Conservation (phyloP, 2,888 invertebrate genomes). For the Mesorhabditis spiculigera region DNA sequence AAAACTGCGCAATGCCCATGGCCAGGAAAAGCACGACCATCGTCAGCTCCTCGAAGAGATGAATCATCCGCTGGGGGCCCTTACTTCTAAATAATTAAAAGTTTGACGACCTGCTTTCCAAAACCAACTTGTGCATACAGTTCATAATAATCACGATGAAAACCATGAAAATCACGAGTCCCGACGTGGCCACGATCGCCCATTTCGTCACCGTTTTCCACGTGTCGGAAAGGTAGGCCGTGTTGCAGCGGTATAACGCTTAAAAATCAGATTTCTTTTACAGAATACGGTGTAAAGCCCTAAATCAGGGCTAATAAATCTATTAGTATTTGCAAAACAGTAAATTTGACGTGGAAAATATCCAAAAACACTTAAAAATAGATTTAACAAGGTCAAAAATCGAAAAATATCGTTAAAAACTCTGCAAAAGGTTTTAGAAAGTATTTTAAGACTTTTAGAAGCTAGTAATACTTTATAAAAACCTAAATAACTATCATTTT, state of each 20-base stretch:
- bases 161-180: not conserved
- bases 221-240: not conserved
- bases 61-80: slow-evolving; percentile 37
- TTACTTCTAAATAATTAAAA: slow-evolving; percentile 25
- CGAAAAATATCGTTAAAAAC: no score
- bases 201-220: slow-evolving; percentile 1
- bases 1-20: slow-evolving; percentile 30
- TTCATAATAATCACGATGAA: not conserved
- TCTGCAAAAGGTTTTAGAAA: no score
- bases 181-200: not conserved
- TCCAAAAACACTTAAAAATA: no score
- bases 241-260: not conserved
- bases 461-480: no score
- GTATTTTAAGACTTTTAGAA: no score
- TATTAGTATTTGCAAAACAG: no score
- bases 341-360: no score
- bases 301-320: no score
- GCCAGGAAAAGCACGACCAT: slow-evolving; percentile 28
- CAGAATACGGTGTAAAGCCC: no score
- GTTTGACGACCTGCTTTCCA: not conserved
- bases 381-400: no score
- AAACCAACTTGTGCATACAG: not conserved
- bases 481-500: no score
- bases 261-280: no score
- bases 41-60: slow-evolving; percentile 32